Percentiles rank a stretch among this genome's conserved stretches.
Conservation (phyloP, 2,888 invertebrate species). For the Aspidiotus destructor region DNA sequence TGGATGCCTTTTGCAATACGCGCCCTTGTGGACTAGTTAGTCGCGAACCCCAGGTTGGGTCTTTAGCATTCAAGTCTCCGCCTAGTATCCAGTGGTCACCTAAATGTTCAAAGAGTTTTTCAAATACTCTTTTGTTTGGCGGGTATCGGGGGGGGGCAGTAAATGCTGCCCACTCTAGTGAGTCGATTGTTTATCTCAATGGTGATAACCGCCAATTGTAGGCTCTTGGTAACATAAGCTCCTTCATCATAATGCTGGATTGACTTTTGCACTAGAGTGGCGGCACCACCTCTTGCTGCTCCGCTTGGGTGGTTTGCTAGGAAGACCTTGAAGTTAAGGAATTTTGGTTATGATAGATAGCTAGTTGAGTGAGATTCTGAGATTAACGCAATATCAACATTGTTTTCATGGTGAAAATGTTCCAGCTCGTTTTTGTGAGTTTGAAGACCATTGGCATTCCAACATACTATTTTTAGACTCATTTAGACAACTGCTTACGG, state of each 20-base stretch:
- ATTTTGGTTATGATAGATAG: neutral
- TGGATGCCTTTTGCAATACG: constrained; percentile 16
- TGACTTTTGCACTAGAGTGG: neutral
- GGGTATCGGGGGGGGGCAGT: constrained; percentile 19
- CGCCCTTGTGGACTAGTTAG: constrained; percentile 7
- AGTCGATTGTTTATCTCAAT: neutral
- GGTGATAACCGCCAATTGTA: neutral
- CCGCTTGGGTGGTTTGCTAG: constrained; percentile 8
- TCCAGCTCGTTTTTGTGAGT: too few relatives aligned
- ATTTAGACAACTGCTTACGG: neutral
- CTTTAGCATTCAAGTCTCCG: constrained; percentile 19
- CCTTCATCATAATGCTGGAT: neutral
- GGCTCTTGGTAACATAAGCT: constrained; percentile 1
- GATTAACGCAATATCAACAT: neutral
- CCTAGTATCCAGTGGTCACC: constrained; percentile 3
- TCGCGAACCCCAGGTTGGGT: constrained; percentile 15
- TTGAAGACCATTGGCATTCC: constrained; percentile 11
- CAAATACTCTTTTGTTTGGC: neutral
- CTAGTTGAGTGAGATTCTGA: neutral
- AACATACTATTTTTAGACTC: constrained; percentile 3
- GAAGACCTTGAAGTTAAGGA: neutral
- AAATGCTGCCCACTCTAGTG: neutral
- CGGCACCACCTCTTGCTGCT: too few relatives aligned
- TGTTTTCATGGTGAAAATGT: too few relatives aligned
- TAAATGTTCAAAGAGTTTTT: constrained; percentile 12